Evolutionary conservation across 2,797 vertebrate genomes (phyloP), one percentile per base, ranked within the genome.

Genomic region (Hydrocynus forskahlii): DNA sequence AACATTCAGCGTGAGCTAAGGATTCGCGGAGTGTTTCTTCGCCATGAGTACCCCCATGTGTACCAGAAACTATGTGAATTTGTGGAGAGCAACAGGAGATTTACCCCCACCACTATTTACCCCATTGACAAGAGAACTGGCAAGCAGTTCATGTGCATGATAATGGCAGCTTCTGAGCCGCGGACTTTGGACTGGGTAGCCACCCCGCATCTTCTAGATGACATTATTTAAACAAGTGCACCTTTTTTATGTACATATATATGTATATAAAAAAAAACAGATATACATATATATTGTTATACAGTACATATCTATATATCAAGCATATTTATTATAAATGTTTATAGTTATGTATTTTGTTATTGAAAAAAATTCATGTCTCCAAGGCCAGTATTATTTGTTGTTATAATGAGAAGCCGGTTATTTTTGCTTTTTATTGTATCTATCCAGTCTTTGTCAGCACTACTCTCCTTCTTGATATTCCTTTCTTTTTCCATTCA

Each of bases 131-230:
- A 97, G 90, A 95, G 98, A 92, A 99, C 97, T 0, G 98, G 98
- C 76, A 98, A 97, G 89, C 97, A 98, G 91, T 99, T 99, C 90
- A 97, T 99, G 97, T 99, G 98, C 94, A 98, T 99, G 97, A 98
- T 99, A 84, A 98, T 99, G 98, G 97, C 98, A 9, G 98, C 97
- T 74, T 99, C 98, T 0, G 98, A 99, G 92, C 98, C 98, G 4
- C 94, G 97, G 82, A 97, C 98, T 4, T 94, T 99, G 1, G 97
- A 99, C 90, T 99, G 98, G 98, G 97, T 99, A 68, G 97, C 96
- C 82, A 97, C 96, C n/a, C 97, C 97, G 79, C 97, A 99, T 91
- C 96, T 99, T 75, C 93, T 99, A 70, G 97, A 99, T 5, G 98
- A 98, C 91, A 96, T 99, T 85, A 99, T 99, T 94, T 99, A 94